Evolutionary conservation across 2,113 vertebrate genomes (phyloP).

Genomic region (Semnopithecus entellus): DNA sequence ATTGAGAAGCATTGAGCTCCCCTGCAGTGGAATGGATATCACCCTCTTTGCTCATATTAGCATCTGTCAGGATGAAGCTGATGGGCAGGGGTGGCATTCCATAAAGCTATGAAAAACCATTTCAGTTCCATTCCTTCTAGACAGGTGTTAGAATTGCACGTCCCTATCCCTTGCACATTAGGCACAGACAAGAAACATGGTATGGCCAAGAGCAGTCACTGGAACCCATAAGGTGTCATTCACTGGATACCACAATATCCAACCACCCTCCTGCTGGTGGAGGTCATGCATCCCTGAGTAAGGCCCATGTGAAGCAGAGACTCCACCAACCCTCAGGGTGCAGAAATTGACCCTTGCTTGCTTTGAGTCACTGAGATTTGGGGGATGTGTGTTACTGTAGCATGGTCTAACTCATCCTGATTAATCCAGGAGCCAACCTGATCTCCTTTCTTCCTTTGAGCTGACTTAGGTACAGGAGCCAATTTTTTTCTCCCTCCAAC

Average conservation of each 20-base stretch:
- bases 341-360: not conserved
- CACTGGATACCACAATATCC: not conserved
- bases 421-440: not conserved
- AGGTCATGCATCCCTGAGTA: not conserved
- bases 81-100: no score
- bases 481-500: not conserved
- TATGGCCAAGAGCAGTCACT: not conserved
- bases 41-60: not conserved
- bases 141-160: fast-evolving
- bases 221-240: no score
- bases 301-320: no score
- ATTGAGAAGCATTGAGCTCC: not conserved
- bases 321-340: no score
- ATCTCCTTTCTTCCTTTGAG: not conserved
- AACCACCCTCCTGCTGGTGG: no score
- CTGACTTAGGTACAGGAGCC: not conserved
- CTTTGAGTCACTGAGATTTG: not conserved
- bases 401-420: not conserved
- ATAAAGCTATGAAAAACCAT: no score
- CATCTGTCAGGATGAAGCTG: not conserved
- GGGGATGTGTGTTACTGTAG: not conserved
- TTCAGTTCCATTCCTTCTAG: not conserved
- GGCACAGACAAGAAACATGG: not conserved
- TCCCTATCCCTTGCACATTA: not conserved
- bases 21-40: fast-evolving